Percentiles rank a stretch among this genome's conserved stretches.
Conservation (phyloP, 2,797 vertebrate species). For the Alosa sapidissima region DNA sequence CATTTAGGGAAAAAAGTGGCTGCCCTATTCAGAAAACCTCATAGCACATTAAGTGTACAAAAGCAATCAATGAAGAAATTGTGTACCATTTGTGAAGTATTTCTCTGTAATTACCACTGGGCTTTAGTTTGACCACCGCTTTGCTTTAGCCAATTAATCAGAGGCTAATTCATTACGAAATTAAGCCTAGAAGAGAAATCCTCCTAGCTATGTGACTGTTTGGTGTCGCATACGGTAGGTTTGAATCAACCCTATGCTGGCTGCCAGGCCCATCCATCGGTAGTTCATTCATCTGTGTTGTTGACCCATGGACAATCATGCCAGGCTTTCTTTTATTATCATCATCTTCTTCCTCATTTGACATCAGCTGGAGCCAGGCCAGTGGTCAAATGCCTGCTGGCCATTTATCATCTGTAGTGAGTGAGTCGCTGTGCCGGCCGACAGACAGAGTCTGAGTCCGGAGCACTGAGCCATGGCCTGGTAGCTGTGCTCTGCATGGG, state of each 20-base stretch:
- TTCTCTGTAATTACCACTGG: conserved; percentile 16
- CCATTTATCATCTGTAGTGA: neutral
- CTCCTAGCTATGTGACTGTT: neutral
- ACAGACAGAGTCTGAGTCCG: neutral
- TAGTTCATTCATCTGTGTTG: neutral
- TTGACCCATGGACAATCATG: conserved; percentile 1
- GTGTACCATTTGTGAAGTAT: too few species aligned
- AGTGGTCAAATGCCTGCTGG: neutral
- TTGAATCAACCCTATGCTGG: neutral
- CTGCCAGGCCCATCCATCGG: neutral
- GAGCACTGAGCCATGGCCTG: neutral
- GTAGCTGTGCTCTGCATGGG: neutral
- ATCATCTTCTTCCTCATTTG: neutral
- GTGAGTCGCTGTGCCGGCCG: neutral
- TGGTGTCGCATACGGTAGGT: neutral
- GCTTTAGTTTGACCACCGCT: neutral
- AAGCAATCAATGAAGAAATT: conserved; percentile 5
- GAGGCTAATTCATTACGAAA: neutral
- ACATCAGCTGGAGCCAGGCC: neutral
- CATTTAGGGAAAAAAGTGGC: neutral
- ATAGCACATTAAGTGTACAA: neutral
- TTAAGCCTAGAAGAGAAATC: neutral
- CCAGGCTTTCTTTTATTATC: neutral
- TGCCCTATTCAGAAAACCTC: neutral
- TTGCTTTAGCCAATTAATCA: neutral